A percentile compares a stretch with the other conserved stretches of the same genome.
phyloP scores from a whole-genome alignment of 1,140 invertebrate species.

The Proctacanthus coquilletti region DNA sequence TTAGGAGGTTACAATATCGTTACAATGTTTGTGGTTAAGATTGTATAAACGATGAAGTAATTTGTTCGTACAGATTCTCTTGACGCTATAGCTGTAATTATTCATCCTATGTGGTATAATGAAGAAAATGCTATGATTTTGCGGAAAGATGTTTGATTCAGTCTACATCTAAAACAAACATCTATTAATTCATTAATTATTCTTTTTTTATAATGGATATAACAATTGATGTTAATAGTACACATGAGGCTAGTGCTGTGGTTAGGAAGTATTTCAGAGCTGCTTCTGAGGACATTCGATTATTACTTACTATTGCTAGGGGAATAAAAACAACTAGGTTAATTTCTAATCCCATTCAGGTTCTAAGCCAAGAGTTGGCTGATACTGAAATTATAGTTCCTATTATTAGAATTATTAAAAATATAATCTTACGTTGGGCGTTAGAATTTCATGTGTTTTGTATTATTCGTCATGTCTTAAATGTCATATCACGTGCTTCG shows the following conservation, averaged over 20 bases:
- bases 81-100: no score
- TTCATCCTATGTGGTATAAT: conserved; percentile 33
- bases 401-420: conserved; percentile 25
- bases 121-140: conserved; percentile 33
- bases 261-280: conserved; percentile 31
- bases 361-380: conserved; percentile 29
- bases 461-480: no score
- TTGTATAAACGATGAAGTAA: no score
- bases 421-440: conserved; percentile 30
- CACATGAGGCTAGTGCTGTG: conserved; percentile 26
- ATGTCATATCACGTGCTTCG: no score
- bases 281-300: conserved; percentile 22
- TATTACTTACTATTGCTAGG: conserved; percentile 25
- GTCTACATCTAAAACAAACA: conserved; percentile 18
- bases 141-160: conserved; percentile 31
- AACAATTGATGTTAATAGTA: conserved; percentile 26
- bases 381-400: conserved; percentile 30
- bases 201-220: conserved; percentile 22
- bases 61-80: no score
- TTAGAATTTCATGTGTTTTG: no score
- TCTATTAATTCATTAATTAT: conserved; percentile 22
- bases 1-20: no score
- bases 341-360: conserved; percentile 35
- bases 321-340: conserved; percentile 32
- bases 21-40: no score